Conservation (phyloP, 1,140 invertebrate genomes). For the Pogonus chalceus region DNA sequence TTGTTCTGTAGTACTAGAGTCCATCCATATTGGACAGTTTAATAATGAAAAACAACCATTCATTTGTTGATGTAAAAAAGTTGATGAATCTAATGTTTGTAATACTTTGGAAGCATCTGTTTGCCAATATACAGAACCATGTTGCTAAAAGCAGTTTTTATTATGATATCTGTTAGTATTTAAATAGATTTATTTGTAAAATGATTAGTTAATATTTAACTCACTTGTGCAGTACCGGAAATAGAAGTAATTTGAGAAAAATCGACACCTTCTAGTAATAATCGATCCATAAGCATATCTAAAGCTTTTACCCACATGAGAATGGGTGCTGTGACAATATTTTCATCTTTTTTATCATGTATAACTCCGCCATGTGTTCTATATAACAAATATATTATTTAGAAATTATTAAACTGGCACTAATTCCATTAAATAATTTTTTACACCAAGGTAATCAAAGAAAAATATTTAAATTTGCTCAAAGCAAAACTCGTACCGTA, state of each 20-base stretch:
- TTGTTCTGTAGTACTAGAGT: conserved; percentile 75
- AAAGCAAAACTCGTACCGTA: too few relatives aligned
- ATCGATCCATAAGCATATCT: conserved; percentile 79
- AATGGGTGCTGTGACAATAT: conserved; percentile 67
- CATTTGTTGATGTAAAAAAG: conserved; percentile 78
- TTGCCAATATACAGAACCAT: conserved; percentile 91
- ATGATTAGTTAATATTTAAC: conserved; percentile 10
- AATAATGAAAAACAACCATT: conserved; percentile 62
- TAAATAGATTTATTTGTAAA: conserved; percentile 12
- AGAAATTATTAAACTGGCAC: too few relatives aligned
- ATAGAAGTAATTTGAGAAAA: conserved; percentile 73
- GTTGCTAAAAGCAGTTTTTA: conserved; percentile 81
- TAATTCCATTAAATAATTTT: too few relatives aligned
- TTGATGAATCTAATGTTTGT: conserved; percentile 52
- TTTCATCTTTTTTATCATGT: conserved; percentile 43
- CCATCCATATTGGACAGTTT: conserved; percentile 95
- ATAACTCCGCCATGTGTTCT: conserved; percentile 76
- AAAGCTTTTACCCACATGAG: conserved; percentile 93
- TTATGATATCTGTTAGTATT: conserved; percentile 4
- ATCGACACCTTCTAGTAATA: conserved; percentile 71
- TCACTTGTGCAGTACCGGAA: conserved; percentile 82
- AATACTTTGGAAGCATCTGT: conserved; percentile 59
- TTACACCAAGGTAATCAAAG: too few relatives aligned
- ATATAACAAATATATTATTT: conserved; percentile 27
- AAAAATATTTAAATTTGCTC: too few relatives aligned